phyloP scores from a whole-genome alignment of 2,888 invertebrate species.

The Nineta flava region DNA sequence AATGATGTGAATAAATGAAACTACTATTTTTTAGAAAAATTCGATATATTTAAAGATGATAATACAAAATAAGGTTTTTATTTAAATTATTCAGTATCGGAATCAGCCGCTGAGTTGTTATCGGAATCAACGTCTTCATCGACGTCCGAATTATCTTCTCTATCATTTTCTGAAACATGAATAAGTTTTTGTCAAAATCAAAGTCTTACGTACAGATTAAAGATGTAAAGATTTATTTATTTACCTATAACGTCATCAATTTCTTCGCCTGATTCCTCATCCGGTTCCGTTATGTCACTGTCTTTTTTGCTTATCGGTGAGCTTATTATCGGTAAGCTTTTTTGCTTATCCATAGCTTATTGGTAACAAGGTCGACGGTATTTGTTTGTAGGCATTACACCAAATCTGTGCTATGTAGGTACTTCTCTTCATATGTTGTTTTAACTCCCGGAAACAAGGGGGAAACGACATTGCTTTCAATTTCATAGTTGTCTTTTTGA shows the following conservation, averaged over 20 bases:
- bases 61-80: conserved; percentile 11
- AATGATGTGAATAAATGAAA: neutral
- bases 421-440: too few species aligned
- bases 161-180: conserved; percentile 15
- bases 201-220: neutral
- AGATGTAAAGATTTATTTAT: neutral
- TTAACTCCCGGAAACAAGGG: too few species aligned
- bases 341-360: too few species aligned
- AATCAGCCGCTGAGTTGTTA: conserved; percentile 12
- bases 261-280: neutral
- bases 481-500: too few species aligned
- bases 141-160: conserved; percentile 14
- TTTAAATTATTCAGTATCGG: conserved; percentile 12
- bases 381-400: too few species aligned
- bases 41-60: conserved; percentile 7
- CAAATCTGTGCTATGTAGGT: too few species aligned
- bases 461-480: too few species aligned
- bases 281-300: neutral
- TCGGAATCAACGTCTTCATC: conserved; percentile 11
- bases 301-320: neutral
- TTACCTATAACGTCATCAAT: neutral
- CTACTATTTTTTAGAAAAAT: neutral
- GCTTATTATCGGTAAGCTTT: too few species aligned
- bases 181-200: conserved; percentile 8
- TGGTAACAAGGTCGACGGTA: too few species aligned